A percentile compares a stretch with the other conserved stretches of the same genome.
These are phyloP conservation scores for Synodontis membranacea DNA, from an alignment of 2,113 vertebrate genomes.

Conservation along the genomic window DNA sequence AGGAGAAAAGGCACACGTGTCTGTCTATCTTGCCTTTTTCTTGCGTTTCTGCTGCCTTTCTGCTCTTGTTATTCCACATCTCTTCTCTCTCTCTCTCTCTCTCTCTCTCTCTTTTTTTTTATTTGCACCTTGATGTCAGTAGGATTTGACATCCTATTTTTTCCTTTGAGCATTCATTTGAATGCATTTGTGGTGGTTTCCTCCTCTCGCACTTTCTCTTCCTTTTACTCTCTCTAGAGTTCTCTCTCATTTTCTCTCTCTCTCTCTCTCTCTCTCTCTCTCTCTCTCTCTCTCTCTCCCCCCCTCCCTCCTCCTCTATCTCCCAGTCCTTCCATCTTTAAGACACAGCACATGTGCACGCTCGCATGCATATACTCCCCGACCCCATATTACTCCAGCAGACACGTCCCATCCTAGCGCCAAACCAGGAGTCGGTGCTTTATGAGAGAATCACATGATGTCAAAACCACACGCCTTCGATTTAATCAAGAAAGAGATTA, in stretches of 20 bases:
- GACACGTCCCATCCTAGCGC: conserved; percentile 79
- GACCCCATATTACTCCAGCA: conserved; percentile 83
- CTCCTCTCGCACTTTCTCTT: conserved; percentile 33
- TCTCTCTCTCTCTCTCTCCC: background rate
- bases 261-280: conserved; percentile 7
- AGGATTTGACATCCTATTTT: conserved; percentile 68
- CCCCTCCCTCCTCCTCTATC: background rate
- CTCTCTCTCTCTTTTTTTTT: conserved; percentile 52
- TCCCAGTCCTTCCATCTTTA: conserved; percentile 11
- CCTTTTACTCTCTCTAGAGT: background rate
- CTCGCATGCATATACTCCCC: conserved; percentile 38
- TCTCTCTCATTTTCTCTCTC: background rate
- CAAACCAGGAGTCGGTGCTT: conserved; percentile 86
- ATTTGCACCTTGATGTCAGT: conserved; percentile 66
- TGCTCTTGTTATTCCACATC: conserved; percentile 49
- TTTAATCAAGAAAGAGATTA: conserved; percentile 99
- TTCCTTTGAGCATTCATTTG: conserved; percentile 74
- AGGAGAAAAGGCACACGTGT: background rate
- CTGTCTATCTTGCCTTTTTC: background rate
- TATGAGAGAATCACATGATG: conserved; percentile 90
- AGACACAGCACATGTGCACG: conserved; percentile 42
- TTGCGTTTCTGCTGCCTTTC: background rate
- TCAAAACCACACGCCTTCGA: conserved; percentile 94
- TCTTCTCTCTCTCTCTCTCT: conserved; percentile 43
- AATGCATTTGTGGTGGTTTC: conserved; percentile 77